These are phyloP conservation scores for Scomber colias DNA, from an alignment of 2,113 vertebrate genomes.

Conservation along the genomic window DNA sequence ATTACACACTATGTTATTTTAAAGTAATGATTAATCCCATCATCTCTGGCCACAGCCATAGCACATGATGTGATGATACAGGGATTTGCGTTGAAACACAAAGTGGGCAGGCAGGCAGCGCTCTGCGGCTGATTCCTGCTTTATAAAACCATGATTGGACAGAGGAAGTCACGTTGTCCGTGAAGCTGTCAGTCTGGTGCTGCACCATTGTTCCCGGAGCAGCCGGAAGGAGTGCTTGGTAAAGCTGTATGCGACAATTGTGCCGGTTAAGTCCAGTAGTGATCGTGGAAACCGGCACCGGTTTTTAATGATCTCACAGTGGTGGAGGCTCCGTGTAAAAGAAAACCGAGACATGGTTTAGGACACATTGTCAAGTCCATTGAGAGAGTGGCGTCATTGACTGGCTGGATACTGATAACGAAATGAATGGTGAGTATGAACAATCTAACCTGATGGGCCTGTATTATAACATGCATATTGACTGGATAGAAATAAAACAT, in stretches of 20 bases:
- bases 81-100: constrained; percentile 11
- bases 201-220: constrained; percentile 85
- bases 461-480: constrained; percentile 10
- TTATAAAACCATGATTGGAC: constrained; percentile 75
- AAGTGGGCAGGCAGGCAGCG: constrained; percentile 41
- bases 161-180: constrained; percentile 80
- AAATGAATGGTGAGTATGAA: constrained; percentile 83
- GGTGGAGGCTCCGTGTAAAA: constrained; percentile 31
- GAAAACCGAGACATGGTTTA: constrained; percentile 31
- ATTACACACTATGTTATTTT: neutral
- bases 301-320: constrained; percentile 8
- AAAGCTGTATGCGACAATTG: constrained; percentile 53
- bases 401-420: constrained; percentile 59
- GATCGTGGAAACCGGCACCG: constrained; percentile 14
- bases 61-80: constrained; percentile 41
- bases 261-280: constrained; percentile 43
- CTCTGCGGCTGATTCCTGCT: constrained; percentile 60
- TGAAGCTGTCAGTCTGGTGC: constrained; percentile 80
- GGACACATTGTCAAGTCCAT: constrained; percentile 37
- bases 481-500: neutral
- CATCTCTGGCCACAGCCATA: neutral
- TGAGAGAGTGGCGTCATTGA: constrained; percentile 69
- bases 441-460: constrained; percentile 23
- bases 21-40: neutral
- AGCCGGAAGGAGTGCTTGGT: constrained; percentile 75